Evolutionary conservation across 2,888 invertebrate genomes (phyloP).

Genomic region (Drosophila nigritarsus): DNA sequence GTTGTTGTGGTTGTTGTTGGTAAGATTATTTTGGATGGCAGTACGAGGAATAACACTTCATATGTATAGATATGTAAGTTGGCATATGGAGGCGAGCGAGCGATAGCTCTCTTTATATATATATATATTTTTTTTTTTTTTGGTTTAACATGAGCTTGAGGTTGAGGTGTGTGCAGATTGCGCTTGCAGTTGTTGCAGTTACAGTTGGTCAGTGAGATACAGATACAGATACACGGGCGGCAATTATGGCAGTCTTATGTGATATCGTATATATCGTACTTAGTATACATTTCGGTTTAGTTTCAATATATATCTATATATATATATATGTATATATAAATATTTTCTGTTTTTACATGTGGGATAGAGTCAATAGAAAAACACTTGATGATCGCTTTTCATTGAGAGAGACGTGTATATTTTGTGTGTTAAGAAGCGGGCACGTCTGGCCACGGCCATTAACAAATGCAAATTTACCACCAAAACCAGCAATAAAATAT

Average conservation of each 20-base stretch:
- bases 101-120: conserved; percentile 23
- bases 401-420: conserved; percentile 63
- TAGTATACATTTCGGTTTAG: conserved; percentile 62
- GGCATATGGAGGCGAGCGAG: conserved; percentile 49
- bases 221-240: conserved; percentile 55
- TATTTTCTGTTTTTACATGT: conserved; percentile 54
- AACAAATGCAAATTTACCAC: conserved; percentile 82
- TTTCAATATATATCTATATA: conserved; percentile 38
- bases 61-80: conserved; percentile 40
- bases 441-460: conserved; percentile 79
- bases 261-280: conserved; percentile 55
- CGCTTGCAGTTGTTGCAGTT: conserved; percentile 64
- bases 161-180: conserved; percentile 64
- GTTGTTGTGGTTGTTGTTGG: conserved; percentile 52
- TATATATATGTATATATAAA: conserved; percentile 19
- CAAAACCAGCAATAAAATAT: conserved; percentile 84
- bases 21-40: conserved; percentile 56
- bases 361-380: conserved; percentile 52
- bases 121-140: neutral
- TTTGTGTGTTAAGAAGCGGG: conserved; percentile 70
- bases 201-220: conserved; percentile 68
- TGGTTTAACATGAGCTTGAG: conserved; percentile 50
- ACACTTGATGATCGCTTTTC: conserved; percentile 63
- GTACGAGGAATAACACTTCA: conserved; percentile 58
- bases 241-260: conserved; percentile 62